Evolutionary conservation across 2,113 vertebrate species (phyloP).

Genomic region (Caranx melampygus): DNA sequence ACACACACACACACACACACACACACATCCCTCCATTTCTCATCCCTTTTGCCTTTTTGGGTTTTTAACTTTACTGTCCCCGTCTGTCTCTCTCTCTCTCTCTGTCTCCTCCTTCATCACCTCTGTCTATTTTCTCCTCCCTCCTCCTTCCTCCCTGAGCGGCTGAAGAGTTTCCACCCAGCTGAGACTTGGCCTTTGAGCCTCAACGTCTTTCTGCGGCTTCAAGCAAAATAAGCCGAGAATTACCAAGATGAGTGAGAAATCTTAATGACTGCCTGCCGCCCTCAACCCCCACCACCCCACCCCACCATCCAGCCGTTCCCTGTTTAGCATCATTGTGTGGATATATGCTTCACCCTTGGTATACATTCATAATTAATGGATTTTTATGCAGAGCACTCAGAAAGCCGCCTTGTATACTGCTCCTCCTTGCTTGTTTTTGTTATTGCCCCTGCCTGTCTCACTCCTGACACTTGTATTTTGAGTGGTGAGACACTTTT

Average conservation of each 20-base stretch:
- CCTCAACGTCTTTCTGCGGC: slow-evolving; percentile 20
- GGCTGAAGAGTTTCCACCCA: slow-evolving; percentile 3
- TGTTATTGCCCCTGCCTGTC: neutral
- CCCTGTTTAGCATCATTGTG: slow-evolving; percentile 25
- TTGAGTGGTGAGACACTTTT: neutral
- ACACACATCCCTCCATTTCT: slow-evolving; percentile 6
- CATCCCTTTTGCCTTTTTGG: neutral
- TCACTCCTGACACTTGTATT: slow-evolving; percentile 4
- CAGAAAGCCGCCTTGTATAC: slow-evolving; percentile 16
- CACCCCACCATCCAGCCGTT: neutral
- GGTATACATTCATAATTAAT: slow-evolving; percentile 47
- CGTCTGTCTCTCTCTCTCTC: neutral
- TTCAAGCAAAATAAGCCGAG: slow-evolving; percentile 24
- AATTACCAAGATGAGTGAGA: slow-evolving; percentile 47
- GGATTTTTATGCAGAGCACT: slow-evolving; percentile 20
- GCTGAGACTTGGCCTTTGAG: slow-evolving; percentile 35
- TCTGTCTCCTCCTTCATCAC: neutral
- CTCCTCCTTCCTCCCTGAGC: neutral
- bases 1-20: neutral
- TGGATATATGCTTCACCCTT: slow-evolving; percentile 14
- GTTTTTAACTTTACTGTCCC: slow-evolving; percentile 41
- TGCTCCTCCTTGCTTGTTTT: slow-evolving; percentile 15
- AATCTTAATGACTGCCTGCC: slow-evolving; percentile 49
- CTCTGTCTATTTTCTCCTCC: no score
- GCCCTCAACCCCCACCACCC: neutral